These are phyloP conservation scores for Nomada fabriciana DNA, from an alignment of 2,888 invertebrate genomes.

Conservation along the genomic window DNA sequence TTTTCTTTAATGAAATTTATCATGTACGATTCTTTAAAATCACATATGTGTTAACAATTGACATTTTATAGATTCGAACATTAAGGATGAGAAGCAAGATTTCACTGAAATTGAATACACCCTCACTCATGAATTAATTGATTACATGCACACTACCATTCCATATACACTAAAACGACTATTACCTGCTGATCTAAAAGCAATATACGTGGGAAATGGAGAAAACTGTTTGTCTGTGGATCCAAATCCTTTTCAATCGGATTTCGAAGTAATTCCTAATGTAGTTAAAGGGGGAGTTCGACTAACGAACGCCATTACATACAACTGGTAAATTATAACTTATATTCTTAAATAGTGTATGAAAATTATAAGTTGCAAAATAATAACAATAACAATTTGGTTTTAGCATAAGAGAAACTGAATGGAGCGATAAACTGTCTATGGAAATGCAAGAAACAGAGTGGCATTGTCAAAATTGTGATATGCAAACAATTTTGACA, in stretches of 20 bases:
- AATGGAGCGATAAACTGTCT: slow-evolving; percentile 88
- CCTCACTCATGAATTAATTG: slow-evolving; percentile 89
- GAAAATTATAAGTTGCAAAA: slow-evolving; percentile 22
- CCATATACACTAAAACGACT: slow-evolving; percentile 93
- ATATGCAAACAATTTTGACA: slow-evolving; percentile 86
- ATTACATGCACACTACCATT: slow-evolving; percentile 89
- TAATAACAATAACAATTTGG: slow-evolving; percentile 12
- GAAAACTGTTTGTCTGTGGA: slow-evolving; percentile 82
- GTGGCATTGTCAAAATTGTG: slow-evolving; percentile 91
- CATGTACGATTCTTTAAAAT: slow-evolving; percentile 65
- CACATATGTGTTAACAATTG: slow-evolving; percentile 66
- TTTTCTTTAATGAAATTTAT: background rate
- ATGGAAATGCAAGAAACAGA: slow-evolving; percentile 87
- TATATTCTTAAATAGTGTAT: slow-evolving; percentile 1
- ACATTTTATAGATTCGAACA: slow-evolving; percentile 57
- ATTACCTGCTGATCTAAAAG: slow-evolving; percentile 93
- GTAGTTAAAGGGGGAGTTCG: slow-evolving; percentile 92
- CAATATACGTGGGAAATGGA: slow-evolving; percentile 87
- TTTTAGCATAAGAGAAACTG: slow-evolving; percentile 87
- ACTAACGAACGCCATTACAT: slow-evolving; percentile 93
- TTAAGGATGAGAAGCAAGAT: slow-evolving; percentile 65
- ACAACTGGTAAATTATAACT: slow-evolving; percentile 87
- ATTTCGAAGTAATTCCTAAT: slow-evolving; percentile 87
- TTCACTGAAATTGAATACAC: slow-evolving; percentile 84
- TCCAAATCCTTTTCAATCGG: slow-evolving; percentile 90